Evolutionary conservation across 2,888 invertebrate genomes (phyloP), one percentile per base, ranked within the genome.

Genomic region (Podabrus alpinus): DNA sequence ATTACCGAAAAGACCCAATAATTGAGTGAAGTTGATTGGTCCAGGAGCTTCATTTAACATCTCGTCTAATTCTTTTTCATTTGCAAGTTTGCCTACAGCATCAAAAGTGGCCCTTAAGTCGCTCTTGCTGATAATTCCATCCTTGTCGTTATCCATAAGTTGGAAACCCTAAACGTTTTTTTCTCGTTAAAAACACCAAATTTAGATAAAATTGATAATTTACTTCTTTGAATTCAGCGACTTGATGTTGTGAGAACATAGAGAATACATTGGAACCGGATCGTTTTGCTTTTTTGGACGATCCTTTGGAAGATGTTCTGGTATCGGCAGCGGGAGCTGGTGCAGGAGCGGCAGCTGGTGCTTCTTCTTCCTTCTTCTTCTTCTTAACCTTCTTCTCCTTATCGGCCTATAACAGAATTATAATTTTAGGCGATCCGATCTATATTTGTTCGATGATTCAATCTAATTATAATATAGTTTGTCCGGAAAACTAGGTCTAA

Each of bases 1-100:
- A 89, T 91, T 92, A 86, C 96, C 97, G 91, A 97, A 97, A 85
- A 97, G 92, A 86, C 94, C 95, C 86, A 97, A 91, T 88, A 97
- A 91, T 90, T 97, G 97, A 84, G 97, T 97, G 92, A 97, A 97
- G 91, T 97, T 97, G 90, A 97, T 94, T 97, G 97, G 86, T 95
- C 97, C 71, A 83, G 95, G 90, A 82, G 96, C 94, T 90, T 97
- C 95, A 86, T 90, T 89, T 85, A 95, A 90, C 97, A 97, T 96
- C 85, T 94, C 91, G 84, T 97, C 96, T 85, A 97, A 91, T 89
- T 97, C 97, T 89, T 96, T 95, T 88, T 97, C 97, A 85, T 92
- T 91, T 86, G 94, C 94, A 83, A 97, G 91, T 88, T 94, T 94
- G 88, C 97, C 97, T 83, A 97, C 93, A 84, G 94, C 94, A 90